phyloP scores from a whole-genome alignment of 1,140 invertebrate species.

The Halesus radiatus region DNA sequence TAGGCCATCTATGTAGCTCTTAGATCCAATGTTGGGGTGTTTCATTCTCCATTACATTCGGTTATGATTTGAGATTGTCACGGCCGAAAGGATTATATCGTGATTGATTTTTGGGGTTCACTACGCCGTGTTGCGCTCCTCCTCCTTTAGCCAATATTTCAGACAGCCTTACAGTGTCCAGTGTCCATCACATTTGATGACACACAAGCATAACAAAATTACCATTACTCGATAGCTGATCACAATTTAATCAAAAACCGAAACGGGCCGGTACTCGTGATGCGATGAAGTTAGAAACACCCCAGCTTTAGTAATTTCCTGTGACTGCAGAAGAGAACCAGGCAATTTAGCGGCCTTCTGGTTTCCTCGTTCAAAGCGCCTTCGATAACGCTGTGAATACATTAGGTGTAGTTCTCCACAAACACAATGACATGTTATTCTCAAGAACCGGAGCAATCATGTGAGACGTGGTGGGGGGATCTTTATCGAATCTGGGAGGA shows the following conservation, averaged over 20 bases:
- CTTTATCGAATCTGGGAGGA: conserved; percentile 11
- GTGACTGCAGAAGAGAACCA: not conserved
- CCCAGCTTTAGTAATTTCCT: not conserved
- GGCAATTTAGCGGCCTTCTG: not conserved
- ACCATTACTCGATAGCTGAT: not conserved
- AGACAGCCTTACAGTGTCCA: not conserved
- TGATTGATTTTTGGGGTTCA: too few relatives aligned
- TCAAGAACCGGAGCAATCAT: conserved; percentile 1
- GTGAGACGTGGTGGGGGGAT: not conserved
- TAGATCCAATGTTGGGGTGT: too few relatives aligned
- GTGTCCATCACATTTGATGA: not conserved
- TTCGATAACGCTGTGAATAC: too few relatives aligned
- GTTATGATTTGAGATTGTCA: too few relatives aligned
- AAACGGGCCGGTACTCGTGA: not conserved
- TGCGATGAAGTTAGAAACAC: too few relatives aligned
- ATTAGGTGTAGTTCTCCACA: too few relatives aligned
- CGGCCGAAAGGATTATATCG: too few relatives aligned
- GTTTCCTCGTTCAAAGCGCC: not conserved
- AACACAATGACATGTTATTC: conserved; percentile 30
- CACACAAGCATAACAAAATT: not conserved
- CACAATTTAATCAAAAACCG: too few relatives aligned
- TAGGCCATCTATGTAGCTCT: too few relatives aligned
- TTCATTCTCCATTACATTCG: too few relatives aligned
- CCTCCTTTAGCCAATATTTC: not conserved
- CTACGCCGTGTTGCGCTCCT: too few relatives aligned